phyloP scores from a whole-genome alignment of 2,888 invertebrate genomes.

The Aspidiotus destructor region DNA sequence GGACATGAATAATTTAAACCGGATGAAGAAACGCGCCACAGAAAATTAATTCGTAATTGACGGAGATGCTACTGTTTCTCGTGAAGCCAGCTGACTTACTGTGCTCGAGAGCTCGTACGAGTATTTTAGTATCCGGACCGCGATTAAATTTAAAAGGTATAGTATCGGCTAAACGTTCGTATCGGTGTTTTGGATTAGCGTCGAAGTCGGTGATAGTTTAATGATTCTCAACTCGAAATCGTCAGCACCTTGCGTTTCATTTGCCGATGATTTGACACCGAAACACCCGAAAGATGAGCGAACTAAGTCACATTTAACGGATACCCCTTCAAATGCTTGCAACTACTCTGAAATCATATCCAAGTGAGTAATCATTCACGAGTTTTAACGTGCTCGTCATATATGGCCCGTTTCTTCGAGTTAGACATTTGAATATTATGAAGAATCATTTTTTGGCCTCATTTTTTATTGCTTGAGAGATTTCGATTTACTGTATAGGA shows the following conservation, averaged over 20 bases:
- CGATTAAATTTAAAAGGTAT: neutral
- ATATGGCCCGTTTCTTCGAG: too few species aligned
- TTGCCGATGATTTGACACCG: slow-evolving; percentile 16
- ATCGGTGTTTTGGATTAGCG: neutral
- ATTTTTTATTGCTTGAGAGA: too few species aligned
- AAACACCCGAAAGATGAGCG: slow-evolving; percentile 9
- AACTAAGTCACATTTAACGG: slow-evolving; percentile 11
- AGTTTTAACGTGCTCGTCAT: too few species aligned
- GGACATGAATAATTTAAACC: slow-evolving; percentile 27
- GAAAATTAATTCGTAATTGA: slow-evolving; percentile 31
- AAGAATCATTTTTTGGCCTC: too few species aligned
- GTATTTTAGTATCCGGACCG: neutral
- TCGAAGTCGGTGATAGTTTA: neutral
- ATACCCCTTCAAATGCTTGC: slow-evolving; percentile 22
- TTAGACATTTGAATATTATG: too few species aligned
- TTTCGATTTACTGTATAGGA: too few species aligned
- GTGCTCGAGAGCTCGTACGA: neutral
- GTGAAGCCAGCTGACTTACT: too few species aligned
- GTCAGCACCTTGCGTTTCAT: slow-evolving; percentile 17
- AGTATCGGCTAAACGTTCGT: neutral
- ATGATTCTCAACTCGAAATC: slow-evolving; percentile 22
- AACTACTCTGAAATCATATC: slow-evolving; percentile 25
- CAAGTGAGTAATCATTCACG: slow-evolving; percentile 7
- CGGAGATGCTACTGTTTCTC: neutral
- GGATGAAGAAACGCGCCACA: slow-evolving; percentile 28